These are phyloP conservation scores for Drosophila rhopaloa DNA, from an alignment of 1,140 invertebrate genomes.

Conservation along the genomic window DNA sequence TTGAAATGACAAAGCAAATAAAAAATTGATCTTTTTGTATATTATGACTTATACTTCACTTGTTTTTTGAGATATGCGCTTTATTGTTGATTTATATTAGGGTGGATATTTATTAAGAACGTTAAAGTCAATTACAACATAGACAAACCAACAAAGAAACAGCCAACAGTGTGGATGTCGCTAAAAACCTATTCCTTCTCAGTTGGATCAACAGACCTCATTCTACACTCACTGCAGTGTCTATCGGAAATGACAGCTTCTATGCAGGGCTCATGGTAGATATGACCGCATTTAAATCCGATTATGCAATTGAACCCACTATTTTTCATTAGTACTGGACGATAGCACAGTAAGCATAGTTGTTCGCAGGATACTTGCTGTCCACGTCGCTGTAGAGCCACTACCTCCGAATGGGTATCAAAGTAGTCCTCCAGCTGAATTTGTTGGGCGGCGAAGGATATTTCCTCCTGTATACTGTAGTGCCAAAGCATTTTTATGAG, in stretches of 20 bases:
- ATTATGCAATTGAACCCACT: too few relatives aligned
- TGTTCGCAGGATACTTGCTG: slow-evolving; percentile 90
- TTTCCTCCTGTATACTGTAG: slow-evolving; percentile 96
- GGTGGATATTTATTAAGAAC: too few relatives aligned
- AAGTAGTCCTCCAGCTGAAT: slow-evolving; percentile 96
- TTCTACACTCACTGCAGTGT: slow-evolving; percentile 86
- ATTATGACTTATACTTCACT: too few relatives aligned
- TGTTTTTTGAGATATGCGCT: too few relatives aligned
- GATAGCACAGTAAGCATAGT: slow-evolving; percentile 91
- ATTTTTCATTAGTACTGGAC: slow-evolving; percentile 88
- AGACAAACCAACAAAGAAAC: background rate
- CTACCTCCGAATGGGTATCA: slow-evolving; percentile 92
- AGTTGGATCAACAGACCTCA: slow-evolving; percentile 16
- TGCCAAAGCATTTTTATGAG: slow-evolving; percentile 98
- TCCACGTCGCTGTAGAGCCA: slow-evolving; percentile 91
- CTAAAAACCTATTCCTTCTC: slow-evolving; percentile 8
- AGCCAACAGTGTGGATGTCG: too few relatives aligned
- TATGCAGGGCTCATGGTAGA: slow-evolving; percentile 94
- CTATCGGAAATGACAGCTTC: slow-evolving; percentile 85
- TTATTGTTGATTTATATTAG: too few relatives aligned
- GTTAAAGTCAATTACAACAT: too few relatives aligned
- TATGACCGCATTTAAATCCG: slow-evolving; percentile 95
- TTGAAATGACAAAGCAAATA: too few relatives aligned
- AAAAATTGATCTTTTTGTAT: too few relatives aligned
- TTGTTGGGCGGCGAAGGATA: slow-evolving; percentile 95